Base-by-base conservation (phyloP, 2,888 invertebrate genomes). In the Yponomeuta malinellus region DNA sequence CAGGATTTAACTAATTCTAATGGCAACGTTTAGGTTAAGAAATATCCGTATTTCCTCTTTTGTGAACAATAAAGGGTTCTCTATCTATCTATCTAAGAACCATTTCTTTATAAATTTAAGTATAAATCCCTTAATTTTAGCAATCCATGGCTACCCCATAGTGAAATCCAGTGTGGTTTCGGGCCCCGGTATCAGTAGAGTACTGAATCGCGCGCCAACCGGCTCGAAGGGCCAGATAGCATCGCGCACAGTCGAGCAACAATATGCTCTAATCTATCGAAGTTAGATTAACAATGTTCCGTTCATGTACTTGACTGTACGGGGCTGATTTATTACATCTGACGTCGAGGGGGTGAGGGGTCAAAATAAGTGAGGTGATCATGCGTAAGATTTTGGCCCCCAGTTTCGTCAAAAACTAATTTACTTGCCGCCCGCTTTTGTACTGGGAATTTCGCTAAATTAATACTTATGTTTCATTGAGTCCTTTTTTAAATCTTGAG, bases 161-260 rank as follows among this genome's bases (percentile, higher is more conserved):
- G 0, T 72, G 73, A 76, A 79, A 77, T 76, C 78, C 76, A 82
- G 80, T 78, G 52, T 15, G 52, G 52, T 59, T 59, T 81, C 79
- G 77, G 78, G 79, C 77, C 80, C 77, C 80, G 76, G 79, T 82
- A 85, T 83, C 82, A 82, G 52, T 15, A 59, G 52, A 59, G 52
- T 59, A 59, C 65, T 6, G 65, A 10, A 65, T 65, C 23, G 29
- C 31, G 65, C 33, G 23, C 31, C 65, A 65, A 65, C 29, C 52
- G 52, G 52, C 52, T 80, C 83, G 85, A 87, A 87, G 52, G 52
- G 5, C 52, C 52, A 90, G 90, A 90, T 89, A 88, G 81, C 80
- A 89, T 90, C 89, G 74, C 72, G 69, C 68, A 74, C 73, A 77
- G 74, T 75, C 74, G 75, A 78, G 79, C 79, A 83, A 86, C 87